These are phyloP conservation scores for Alligator sinensis DNA, from an alignment of 2,113 vertebrate species.

Conservation along the genomic window DNA sequence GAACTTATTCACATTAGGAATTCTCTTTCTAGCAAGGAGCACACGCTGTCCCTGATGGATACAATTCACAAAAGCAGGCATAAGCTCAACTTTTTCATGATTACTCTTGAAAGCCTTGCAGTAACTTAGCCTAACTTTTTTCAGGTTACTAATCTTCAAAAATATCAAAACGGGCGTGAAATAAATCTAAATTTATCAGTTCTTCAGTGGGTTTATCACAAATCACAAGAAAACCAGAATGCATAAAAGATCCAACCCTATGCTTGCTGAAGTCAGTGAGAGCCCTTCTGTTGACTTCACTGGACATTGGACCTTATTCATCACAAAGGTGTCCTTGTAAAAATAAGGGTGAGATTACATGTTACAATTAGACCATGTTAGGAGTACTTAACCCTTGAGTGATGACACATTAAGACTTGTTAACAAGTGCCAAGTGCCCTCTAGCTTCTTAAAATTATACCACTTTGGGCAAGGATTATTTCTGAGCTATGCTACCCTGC, in stretches of 20 bases:
- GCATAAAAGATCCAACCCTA: background rate
- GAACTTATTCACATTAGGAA: background rate
- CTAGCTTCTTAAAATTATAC: no score
- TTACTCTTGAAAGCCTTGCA: constrained; percentile 7
- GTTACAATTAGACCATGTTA: no score
- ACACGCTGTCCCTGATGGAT: background rate
- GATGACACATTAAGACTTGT: no score
- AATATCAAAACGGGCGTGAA: background rate
- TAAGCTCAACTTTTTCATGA: background rate
- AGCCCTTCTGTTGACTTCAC: background rate
- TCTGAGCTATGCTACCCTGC: no score
- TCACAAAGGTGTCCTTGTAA: background rate
- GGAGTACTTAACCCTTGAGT: no score
- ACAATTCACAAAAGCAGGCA: background rate
- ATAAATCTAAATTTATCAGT: background rate
- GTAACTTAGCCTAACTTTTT: background rate
- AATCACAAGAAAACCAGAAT: background rate
- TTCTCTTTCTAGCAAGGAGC: background rate
- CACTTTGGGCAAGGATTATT: no score
- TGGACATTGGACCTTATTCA: background rate
- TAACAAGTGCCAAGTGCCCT: no score
- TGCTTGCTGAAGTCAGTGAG: background rate
- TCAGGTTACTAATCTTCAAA: constrained; percentile 13
- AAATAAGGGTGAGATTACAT: background rate
- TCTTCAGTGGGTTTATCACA: background rate